Base-by-base conservation (phyloP, 2,113 vertebrate genomes). In the Gadus macrocephalus region DNA sequence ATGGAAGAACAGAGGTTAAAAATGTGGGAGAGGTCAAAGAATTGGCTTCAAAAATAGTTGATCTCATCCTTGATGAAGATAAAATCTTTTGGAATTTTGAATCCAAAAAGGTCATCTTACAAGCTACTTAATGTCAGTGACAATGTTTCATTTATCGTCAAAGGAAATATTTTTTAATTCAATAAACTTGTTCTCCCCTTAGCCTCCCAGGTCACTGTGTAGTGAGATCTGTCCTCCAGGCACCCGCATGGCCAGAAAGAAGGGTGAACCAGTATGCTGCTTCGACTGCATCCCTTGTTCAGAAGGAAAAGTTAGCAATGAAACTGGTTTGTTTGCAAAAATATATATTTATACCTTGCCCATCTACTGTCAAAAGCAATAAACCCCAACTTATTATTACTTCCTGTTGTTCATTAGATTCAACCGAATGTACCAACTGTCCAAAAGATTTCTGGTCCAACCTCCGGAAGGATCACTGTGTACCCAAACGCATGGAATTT, bases 301-400 rank as follows among this genome's bases (percentile, higher is more conserved):
- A 58, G 89, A 92, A 5, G 90, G 90, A 73, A 88, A 91, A 68
- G 89, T 91, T 19, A 92, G 86, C 31, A 92, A 89, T 66, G 63
- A 38, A 0, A 89, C 89, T 87, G 89, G 90, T 90, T 35, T 2
- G 35, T 11, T 2, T 72, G 38, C 4, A 17, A 64, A 60, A 17
- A 61, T n/a, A n/a, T 28, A 16, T 9, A 55, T 31, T 5, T 31
- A 31, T 31, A 31, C 31, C 3, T 4, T 2, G 5, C 31, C 2
- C 31, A 31, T 31, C 31, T 31, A 3, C 5, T 31, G 31, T 4
- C 3, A 4, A 31, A 4, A 31, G 0, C 17, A 15, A 31, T 31
- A 27, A 0, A 1, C 2, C 14, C 31, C 5, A 31, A 31, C 31
- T 31, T 5, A 2, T 70, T 12, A 1, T 22, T 1, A 25, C 42